Conservation (phyloP, 2,888 invertebrate species). For the Agonopterix subpropinquella region DNA sequence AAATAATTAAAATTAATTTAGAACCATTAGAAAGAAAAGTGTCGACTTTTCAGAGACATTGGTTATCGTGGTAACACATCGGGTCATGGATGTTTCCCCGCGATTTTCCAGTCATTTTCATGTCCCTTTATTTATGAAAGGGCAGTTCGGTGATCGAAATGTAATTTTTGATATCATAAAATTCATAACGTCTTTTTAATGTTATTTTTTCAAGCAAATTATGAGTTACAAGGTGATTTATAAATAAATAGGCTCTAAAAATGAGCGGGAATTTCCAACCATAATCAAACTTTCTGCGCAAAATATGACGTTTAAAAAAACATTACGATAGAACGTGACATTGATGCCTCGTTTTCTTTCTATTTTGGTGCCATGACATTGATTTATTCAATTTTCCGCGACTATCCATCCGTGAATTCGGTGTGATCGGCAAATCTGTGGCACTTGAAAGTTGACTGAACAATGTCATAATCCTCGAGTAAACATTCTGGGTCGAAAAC, state of each 20-base stretch:
- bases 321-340: conserved; percentile 15
- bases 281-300: too few relatives aligned
- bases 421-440: too few relatives aligned
- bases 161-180: conserved; percentile 1
- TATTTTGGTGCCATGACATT: too few relatives aligned
- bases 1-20: too few relatives aligned
- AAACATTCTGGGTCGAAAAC: conserved; percentile 9
- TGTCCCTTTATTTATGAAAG: conserved; percentile 8
- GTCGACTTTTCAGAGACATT: too few relatives aligned
- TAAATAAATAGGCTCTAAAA: not conserved
- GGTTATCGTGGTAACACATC: not conserved
- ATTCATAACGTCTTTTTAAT: conserved; percentile 9
- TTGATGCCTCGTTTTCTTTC: not conserved
- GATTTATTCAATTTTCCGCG: too few relatives aligned
- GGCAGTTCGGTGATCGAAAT: conserved; percentile 7
- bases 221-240: too few relatives aligned
- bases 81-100: conserved; percentile 1
- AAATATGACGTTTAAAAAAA: too few relatives aligned
- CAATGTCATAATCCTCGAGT: conserved; percentile 10
- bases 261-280: too few relatives aligned
- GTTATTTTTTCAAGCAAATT: not conserved
- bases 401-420: too few relatives aligned
- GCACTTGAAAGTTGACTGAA: conserved; percentile 1
- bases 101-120: conserved; percentile 8
- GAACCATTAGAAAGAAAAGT: too few relatives aligned